These are phyloP conservation scores for Drosophila borborema DNA, from an alignment of 2,888 invertebrate species.

Conservation along the genomic window DNA sequence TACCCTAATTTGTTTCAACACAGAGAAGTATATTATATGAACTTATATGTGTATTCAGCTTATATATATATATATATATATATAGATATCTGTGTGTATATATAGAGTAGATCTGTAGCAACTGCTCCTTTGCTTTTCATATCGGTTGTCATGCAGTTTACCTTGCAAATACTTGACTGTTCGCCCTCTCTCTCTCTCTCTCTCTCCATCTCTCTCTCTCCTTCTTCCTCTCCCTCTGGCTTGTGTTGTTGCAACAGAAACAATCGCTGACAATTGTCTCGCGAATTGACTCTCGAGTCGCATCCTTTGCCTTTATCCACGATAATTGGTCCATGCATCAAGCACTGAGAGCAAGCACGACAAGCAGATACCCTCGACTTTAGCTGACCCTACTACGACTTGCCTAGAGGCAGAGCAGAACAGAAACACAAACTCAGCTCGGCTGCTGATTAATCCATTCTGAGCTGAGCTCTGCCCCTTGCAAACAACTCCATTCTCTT, in stretches of 20 bases:
- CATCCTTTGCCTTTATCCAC: conserved; percentile 43
- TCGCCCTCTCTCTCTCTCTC: not conserved
- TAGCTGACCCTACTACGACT: not conserved
- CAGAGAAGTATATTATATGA: not conserved
- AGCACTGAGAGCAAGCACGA: not conserved
- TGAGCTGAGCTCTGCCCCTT: not conserved
- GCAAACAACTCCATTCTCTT: too few relatives aligned
- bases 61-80: not conserved
- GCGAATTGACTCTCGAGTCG: conserved; percentile 57
- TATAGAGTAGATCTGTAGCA: not conserved
- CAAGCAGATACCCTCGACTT: not conserved
- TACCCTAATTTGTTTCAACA: not conserved
- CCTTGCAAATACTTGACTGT: conserved; percentile 38
- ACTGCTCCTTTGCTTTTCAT: conserved; percentile 2
- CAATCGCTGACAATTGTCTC: conserved; percentile 35
- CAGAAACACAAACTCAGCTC: too few relatives aligned
- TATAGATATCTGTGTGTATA: not conserved
- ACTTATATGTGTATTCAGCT: too few relatives aligned
- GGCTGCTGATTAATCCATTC: too few relatives aligned
- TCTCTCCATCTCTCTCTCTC: not conserved
- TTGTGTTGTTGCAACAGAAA: conserved; percentile 18
- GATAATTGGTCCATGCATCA: conserved; percentile 55
- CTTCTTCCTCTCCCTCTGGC: not conserved
- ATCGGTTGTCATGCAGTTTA: conserved; percentile 31
- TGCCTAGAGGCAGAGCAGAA: too few relatives aligned